Conservation (phyloP, 1,140 invertebrate genomes). For the Drosophila lacteicornis region DNA sequence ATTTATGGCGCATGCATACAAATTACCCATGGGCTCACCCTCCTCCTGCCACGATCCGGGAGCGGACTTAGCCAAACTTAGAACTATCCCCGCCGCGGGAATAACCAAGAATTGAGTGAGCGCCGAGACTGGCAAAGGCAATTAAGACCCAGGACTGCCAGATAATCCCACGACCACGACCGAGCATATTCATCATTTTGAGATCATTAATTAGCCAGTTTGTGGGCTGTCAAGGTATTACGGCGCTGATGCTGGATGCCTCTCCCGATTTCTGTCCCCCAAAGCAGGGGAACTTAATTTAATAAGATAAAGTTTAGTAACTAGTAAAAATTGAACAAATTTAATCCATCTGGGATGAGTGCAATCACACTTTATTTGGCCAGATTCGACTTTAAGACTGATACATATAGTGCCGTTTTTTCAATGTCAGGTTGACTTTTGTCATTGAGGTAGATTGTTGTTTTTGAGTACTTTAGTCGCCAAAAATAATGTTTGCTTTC, state of each 20-base stretch:
- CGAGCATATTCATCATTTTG: constrained; percentile 38
- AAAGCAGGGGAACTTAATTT: neutral
- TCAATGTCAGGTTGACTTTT: too few species aligned
- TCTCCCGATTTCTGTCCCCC: neutral
- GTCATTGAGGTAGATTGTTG: too few species aligned
- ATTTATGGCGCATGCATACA: constrained; percentile 78
- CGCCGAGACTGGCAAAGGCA: constrained; percentile 13
- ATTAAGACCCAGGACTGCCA: constrained; percentile 26
- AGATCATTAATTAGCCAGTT: constrained; percentile 43
- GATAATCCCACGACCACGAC: constrained; percentile 3
- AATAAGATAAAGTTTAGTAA: neutral
- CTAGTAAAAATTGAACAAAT: neutral
- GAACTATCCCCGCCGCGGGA: constrained; percentile 22
- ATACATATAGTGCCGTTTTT: too few species aligned
- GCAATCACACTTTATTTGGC: neutral
- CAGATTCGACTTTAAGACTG: too few species aligned
- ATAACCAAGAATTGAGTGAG: constrained; percentile 22
- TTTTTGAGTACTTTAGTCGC: too few species aligned
- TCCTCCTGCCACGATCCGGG: neutral
- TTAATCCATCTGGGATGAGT: neutral
- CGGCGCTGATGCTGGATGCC: neutral
- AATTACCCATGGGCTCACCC: constrained; percentile 51
- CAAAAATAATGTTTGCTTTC: too few species aligned
- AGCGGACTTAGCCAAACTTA: constrained; percentile 2
- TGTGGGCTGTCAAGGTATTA: constrained; percentile 10